Conservation (phyloP, 2,888 invertebrate genomes). For the Ochropleura plecta region DNA sequence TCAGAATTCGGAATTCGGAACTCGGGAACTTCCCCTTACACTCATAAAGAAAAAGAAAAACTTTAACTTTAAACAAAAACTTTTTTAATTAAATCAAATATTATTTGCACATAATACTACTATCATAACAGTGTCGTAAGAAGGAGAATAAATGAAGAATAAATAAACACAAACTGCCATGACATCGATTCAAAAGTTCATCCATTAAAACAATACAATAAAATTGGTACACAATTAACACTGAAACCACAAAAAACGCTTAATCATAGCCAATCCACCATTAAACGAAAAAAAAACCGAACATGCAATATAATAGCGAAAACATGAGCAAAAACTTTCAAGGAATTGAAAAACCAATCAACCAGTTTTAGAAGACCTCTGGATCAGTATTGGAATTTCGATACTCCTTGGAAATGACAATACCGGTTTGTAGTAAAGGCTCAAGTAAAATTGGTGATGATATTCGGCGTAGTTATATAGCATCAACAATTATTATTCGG, state of each 20-base stretch:
- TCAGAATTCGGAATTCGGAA: too few relatives aligned
- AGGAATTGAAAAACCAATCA: slow-evolving; percentile 63
- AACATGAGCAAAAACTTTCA: slow-evolving; percentile 64
- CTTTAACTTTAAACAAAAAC: too few relatives aligned
- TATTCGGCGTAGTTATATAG: slow-evolving; percentile 68
- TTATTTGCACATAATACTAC: too few relatives aligned
- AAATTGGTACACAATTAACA: slow-evolving; percentile 38
- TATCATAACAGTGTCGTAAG: too few relatives aligned
- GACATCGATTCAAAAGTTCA: slow-evolving; percentile 15
- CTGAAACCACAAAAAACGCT: slow-evolving; percentile 25
- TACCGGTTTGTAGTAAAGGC: slow-evolving; percentile 60
- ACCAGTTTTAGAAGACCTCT: slow-evolving; percentile 65
- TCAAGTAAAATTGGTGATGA: slow-evolving; percentile 68
- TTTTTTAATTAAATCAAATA: too few relatives aligned
- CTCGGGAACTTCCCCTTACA: too few relatives aligned
- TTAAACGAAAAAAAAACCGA: slow-evolving; percentile 43
- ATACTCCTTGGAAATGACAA: slow-evolving; percentile 58
- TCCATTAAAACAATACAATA: slow-evolving; percentile 30
- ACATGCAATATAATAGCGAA: slow-evolving; percentile 56
- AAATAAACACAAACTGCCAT: slow-evolving; percentile 22
- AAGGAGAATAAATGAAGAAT: neutral
- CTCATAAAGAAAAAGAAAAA: too few relatives aligned
- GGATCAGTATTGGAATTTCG: slow-evolving; percentile 28
- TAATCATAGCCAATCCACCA: slow-evolving; percentile 50
- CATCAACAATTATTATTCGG: slow-evolving; percentile 73